Base-by-base conservation (phyloP, 2,797 vertebrate species). In the Limnodromus scolopaceus region DNA sequence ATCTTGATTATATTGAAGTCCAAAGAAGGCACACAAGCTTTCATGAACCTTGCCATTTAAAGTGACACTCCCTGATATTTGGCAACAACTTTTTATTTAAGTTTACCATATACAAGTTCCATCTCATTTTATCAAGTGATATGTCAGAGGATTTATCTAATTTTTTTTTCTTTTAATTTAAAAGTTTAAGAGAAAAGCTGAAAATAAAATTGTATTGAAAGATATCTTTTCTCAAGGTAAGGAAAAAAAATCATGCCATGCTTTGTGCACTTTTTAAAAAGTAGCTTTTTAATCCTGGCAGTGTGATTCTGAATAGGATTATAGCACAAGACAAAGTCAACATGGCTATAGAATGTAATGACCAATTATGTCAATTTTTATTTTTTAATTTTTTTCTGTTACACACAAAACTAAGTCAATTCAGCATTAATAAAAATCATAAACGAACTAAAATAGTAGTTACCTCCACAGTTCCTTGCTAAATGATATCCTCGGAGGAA, bases 81-180 rank as follows among this genome's bases (percentile, higher is more conserved):
- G 45, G 48, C 80, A 97, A 76, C 49, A 96, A 96, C n/a, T 78
- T 75, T 91, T 87, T 93, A 86, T 57, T 94, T 69, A 97, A 97
- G 83, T 91, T 92, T 94, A 86, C 92, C 28, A 27, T 85, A 96
- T 51, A 60, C 86, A 96, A 94, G 92, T 92, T 96, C 66, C 91
- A 54, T 78, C 71, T 72, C 28, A 30, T 95, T 94, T 94, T 93
- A 97, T 91, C 63, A 80, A 91, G 41, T 13, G 18, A 61, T 74
- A 84, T 63, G 39, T 71, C 90, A 82, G 22, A 60, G 54, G 43
- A 95, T 84, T 93, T 95, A 81, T 49, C 84, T 87, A 78, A 80
- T 93, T 36, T 75, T 82, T 82, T 58, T 30, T 39, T 38, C 15
- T 69, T 39, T 61, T 14, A 17, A 75, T 57, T 74, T 68, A 66